Evolutionary conservation across 2,888 invertebrate genomes (phyloP).

Genomic region (Mythimna loreyi): DNA sequence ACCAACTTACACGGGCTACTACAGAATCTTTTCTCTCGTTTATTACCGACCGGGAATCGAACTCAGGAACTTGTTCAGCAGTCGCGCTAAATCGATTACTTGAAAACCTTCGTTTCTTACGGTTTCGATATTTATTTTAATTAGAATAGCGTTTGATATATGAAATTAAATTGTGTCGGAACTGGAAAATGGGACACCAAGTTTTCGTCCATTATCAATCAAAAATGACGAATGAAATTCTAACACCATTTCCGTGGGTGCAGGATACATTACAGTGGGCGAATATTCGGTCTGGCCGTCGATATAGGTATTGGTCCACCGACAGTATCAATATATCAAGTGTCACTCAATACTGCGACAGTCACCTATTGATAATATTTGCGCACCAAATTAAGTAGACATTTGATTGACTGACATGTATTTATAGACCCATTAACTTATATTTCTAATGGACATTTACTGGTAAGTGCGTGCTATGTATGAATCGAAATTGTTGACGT

Average conservation of each 20-base stretch:
- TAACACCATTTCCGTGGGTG: conserved; percentile 20
- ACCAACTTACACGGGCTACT: too few relatives aligned
- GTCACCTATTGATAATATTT: conserved; percentile 56
- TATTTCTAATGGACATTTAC: conserved; percentile 13
- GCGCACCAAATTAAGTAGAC: conserved; percentile 58
- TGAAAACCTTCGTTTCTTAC: too few relatives aligned
- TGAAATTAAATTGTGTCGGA: background rate
- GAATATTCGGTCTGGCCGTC: conserved; percentile 14
- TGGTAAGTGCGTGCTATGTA: conserved; percentile 6
- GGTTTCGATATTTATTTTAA: background rate
- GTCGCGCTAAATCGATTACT: too few relatives aligned
- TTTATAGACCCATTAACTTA: conserved; percentile 40
- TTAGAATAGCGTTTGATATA: too few relatives aligned
- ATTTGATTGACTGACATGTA: conserved; percentile 57
- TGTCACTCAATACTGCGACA: conserved; percentile 57
- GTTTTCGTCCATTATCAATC: background rate
- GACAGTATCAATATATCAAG: conserved; percentile 47
- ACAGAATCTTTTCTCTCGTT: too few relatives aligned
- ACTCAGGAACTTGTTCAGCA: too few relatives aligned
- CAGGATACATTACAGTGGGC: conserved; percentile 18
- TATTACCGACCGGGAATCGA: too few relatives aligned
- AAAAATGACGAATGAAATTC: conserved; percentile 23
- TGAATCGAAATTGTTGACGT: conserved; percentile 7
- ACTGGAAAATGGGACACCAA: background rate
- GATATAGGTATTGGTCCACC: conserved; percentile 22